Evolutionary conservation across 2,113 vertebrate species (phyloP).

Genomic region (Rhagologus leucostigma): DNA sequence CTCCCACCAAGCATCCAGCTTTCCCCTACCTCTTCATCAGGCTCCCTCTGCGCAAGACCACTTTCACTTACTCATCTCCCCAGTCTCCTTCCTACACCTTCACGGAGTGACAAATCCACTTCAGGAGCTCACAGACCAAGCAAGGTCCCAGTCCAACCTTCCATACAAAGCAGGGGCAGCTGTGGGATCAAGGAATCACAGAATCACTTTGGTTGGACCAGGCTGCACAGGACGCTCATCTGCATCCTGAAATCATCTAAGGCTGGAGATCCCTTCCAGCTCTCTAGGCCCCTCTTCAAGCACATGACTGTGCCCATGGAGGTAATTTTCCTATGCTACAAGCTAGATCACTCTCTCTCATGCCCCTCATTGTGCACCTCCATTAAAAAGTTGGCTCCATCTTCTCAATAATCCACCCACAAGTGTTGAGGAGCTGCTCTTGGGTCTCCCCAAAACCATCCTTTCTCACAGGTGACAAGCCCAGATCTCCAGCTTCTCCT

Average conservation of each 20-base stretch:
- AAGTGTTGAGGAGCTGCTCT: accelerated
- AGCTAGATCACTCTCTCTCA: too few relatives aligned
- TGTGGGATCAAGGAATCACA: neutral
- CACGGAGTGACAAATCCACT: neutral
- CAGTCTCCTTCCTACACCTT: neutral
- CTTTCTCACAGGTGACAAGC: neutral
- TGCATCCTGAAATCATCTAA: neutral
- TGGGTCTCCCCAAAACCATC: neutral
- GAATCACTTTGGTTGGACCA: neutral
- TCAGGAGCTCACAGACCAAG: neutral
- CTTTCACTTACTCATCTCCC: neutral
- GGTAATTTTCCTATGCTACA: neutral
- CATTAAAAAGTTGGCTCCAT: neutral
- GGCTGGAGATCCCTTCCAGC: neutral
- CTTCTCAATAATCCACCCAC: neutral
- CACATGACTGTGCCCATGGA: accelerated
- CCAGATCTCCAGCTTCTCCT: neutral
- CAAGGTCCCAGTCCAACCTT: neutral
- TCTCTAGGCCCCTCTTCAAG: neutral
- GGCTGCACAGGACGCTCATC: neutral
- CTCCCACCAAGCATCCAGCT: neutral
- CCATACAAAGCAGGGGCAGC: neutral
- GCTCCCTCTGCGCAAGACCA: neutral
- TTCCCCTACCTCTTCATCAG: neutral
- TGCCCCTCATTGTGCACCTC: neutral